phyloP scores from a whole-genome alignment of 2,113 vertebrate species.

The Carettochelys insculpta region DNA sequence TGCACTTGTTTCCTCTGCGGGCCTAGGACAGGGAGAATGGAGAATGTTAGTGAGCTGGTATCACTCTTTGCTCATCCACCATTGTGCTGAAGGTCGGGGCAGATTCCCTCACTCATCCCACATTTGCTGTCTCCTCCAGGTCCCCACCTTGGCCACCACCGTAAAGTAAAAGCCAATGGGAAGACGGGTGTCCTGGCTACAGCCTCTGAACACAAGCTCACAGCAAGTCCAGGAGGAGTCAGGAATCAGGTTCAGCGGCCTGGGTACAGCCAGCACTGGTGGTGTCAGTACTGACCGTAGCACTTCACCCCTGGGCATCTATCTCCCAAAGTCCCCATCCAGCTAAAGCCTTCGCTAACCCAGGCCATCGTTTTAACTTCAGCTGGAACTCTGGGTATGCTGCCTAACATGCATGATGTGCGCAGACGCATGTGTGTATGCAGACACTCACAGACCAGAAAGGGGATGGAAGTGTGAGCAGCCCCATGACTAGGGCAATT shows the following conservation, averaged over 20 bases:
- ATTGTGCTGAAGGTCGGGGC: neutral
- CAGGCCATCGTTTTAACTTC: conserved; percentile 8
- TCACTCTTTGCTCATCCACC: no score
- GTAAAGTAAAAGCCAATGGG: neutral
- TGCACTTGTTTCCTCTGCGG: no score
- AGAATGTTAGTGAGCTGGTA: neutral
- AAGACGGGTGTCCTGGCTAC: neutral
- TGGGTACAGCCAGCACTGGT: neutral
- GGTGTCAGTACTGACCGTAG: neutral
- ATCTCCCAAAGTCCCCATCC: neutral
- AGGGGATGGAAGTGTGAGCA: neutral
- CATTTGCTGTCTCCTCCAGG: neutral
- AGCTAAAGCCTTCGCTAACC: conserved; percentile 13
- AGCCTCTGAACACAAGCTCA: neutral
- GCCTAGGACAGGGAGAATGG: neutral
- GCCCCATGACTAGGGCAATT: neutral
- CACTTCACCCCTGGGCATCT: neutral
- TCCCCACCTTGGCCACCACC: neutral
- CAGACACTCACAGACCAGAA: neutral
- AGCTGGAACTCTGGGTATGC: conserved; percentile 3
- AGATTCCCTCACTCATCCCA: neutral
- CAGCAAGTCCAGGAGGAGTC: neutral
- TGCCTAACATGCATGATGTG: neutral
- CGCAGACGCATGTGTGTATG: no score
- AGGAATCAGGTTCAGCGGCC: neutral